Conservation (phyloP, 2,888 invertebrate species). For the Tenthredo mesomela region DNA sequence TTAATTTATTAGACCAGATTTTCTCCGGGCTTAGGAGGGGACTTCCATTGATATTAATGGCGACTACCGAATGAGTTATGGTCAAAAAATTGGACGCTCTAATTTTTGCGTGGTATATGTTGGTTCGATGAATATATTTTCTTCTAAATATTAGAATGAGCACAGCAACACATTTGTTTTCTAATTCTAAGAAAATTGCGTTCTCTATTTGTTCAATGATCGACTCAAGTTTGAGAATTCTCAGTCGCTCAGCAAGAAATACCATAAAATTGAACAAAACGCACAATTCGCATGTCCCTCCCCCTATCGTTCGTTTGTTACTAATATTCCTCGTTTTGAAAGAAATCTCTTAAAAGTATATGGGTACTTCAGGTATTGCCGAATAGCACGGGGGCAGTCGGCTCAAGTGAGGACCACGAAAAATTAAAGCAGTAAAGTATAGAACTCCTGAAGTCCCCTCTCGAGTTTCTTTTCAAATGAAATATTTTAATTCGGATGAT, state of each 20-base stretch:
- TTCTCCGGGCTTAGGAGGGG: constrained; percentile 16
- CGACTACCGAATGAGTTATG: constrained; percentile 27
- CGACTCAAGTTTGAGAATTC: no score
- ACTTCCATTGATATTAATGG: constrained; percentile 47
- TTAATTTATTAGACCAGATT: constrained; percentile 45
- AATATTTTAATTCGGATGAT: not conserved
- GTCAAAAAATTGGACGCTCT: not conserved
- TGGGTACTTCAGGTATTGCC: not conserved
- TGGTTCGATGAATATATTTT: not conserved
- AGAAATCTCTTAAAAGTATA: not conserved
- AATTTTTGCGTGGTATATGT: not conserved
- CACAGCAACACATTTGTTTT: not conserved
- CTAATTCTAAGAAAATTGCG: no score
- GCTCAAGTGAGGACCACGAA: not conserved
- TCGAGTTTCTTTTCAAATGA: not conserved
- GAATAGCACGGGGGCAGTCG: not conserved
- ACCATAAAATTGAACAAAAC: no score
- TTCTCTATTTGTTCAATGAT: no score
- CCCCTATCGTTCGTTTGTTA: not conserved
- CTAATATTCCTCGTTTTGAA: not conserved
- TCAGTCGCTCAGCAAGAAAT: no score
- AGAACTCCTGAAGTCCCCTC: not conserved
- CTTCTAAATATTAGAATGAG: not conserved
- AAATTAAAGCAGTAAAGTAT: not conserved
- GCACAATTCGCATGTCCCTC: no score